Base-by-base conservation (phyloP, 2,797 vertebrate species). In the Acanthopagrus latus region DNA sequence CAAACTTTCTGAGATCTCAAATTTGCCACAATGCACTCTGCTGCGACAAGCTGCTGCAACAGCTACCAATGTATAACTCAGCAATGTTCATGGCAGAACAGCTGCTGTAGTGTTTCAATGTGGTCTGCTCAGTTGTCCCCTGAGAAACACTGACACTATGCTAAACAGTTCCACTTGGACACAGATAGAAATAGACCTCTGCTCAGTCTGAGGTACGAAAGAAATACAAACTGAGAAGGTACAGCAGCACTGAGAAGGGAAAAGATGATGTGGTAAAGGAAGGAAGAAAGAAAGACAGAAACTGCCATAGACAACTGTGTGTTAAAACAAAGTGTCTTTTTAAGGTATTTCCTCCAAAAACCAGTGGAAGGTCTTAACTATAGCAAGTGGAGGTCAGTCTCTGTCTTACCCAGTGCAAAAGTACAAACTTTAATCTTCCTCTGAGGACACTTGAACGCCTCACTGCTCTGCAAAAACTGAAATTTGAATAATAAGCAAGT, bases 81-180 rank as follows among this genome's bases (percentile, higher is more conserved):
- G 58, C 44, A 48, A 80, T 70, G 51, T 80, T 78, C 67, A 80
- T 44, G 59, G 38, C 47, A 64, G 57, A 81, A 74, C 67, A 88
- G 82, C 81, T 82, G 73, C 80, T 86, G 67, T 74, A 81, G 74
- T 66, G 76, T 85, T 90, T 88, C 81, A 54, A 89, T 88, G 71
- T 75, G 70, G 75, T 84, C 74, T 74, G 41, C 70, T 82, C 80
- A 74, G 64, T 38, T 66, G 52, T 84, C 81, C 74, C 80, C 25
- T 41, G 87, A 86, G 89, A 85, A 83, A 78, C 74, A 78, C 48
- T 3, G 54, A 74, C 17, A 63, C 41, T 64, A 65, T 74, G 63
- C 76, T 73, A 58, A 84, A 85, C 62, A 76, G 72, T 80, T 89
- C 54, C 57, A 83, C 74, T 68, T 76, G 60, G 55, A 80, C 63